phyloP scores from a whole-genome alignment of 2,797 vertebrate genomes.

The Liparis tanakae region DNA sequence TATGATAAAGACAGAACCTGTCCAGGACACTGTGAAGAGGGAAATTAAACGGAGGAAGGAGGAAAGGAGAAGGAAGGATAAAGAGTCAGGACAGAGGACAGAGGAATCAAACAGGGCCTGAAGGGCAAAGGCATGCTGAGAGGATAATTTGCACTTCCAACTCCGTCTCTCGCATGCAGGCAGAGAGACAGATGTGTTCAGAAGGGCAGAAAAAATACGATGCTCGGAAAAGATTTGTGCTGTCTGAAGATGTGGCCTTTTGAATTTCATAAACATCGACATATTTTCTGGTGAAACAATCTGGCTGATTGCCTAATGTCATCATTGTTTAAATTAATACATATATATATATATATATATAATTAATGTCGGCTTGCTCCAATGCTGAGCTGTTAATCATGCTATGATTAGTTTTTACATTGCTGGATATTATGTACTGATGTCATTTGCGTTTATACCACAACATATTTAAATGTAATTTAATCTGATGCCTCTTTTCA shows the following conservation, averaged over 20 bases:
- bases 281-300: neutral
- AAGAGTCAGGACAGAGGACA: constrained; percentile 52
- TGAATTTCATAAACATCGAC: neutral
- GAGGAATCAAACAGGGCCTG: constrained; percentile 64
- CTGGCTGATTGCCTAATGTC: neutral
- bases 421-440: neutral
- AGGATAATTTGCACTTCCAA: constrained; percentile 76
- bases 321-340: neutral
- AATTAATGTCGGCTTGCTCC: neutral
- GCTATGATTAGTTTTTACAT: neutral
- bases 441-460: neutral
- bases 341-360: neutral
- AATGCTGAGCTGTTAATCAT: neutral
- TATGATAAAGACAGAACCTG: constrained; percentile 70
- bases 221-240: neutral
- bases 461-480: neutral
- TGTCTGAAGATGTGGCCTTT: neutral
- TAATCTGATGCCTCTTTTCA: neutral
- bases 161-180: constrained; percentile 76
- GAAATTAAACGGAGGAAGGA: constrained; percentile 60
- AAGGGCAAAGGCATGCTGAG: constrained; percentile 74
- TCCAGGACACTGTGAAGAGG: constrained; percentile 66
- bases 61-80: constrained; percentile 38
- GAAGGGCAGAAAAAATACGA: constrained; percentile 63
- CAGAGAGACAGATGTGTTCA: constrained; percentile 79